Evolutionary conservation across 1,140 invertebrate genomes (phyloP).

Genomic region (Drosophila insularis): DNA sequence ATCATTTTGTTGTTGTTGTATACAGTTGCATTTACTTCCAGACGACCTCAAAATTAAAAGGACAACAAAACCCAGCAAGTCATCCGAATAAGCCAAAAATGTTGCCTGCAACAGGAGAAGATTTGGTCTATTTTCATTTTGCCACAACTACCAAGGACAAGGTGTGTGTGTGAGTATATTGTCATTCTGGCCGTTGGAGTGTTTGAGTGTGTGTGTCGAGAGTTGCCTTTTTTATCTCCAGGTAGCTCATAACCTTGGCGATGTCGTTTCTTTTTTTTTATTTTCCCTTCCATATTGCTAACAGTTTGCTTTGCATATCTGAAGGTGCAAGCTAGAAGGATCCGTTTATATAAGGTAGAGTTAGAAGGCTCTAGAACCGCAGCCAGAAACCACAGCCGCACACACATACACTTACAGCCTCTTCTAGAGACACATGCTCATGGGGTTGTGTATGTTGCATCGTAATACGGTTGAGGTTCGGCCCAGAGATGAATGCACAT

Average conservation of each 20-base stretch:
- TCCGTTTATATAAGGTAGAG: not conserved
- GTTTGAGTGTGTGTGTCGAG: conserved; percentile 43
- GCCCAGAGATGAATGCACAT: conserved; percentile 58
- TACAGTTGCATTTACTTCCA: conserved; percentile 25
- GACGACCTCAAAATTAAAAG: conserved; percentile 17
- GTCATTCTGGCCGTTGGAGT: conserved; percentile 1
- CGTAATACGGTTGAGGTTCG: conserved; percentile 52
- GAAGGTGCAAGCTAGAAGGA: not conserved
- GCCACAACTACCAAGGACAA: not conserved
- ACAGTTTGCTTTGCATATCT: conserved; percentile 53
- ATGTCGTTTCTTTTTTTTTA: conserved; percentile 32
- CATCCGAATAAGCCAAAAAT: not conserved
- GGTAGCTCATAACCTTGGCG: conserved; percentile 67
- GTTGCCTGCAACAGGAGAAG: not conserved
- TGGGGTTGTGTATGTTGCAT: conserved; percentile 26
- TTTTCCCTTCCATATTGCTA: conserved; percentile 33
- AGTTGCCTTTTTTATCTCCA: conserved; percentile 24
- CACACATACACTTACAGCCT: conserved; percentile 14
- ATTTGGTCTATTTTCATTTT: conserved; percentile 1
- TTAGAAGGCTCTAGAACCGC: conserved; percentile 27
- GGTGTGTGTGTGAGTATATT: conserved; percentile 3
- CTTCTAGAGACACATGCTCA: conserved; percentile 19
- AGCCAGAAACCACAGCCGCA: conserved; percentile 38
- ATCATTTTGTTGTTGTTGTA: conserved; percentile 16
- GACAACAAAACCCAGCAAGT: not conserved